Evolutionary conservation across 2,888 invertebrate genomes (phyloP).

Genomic region (Mesorhabditis belari): DNA sequence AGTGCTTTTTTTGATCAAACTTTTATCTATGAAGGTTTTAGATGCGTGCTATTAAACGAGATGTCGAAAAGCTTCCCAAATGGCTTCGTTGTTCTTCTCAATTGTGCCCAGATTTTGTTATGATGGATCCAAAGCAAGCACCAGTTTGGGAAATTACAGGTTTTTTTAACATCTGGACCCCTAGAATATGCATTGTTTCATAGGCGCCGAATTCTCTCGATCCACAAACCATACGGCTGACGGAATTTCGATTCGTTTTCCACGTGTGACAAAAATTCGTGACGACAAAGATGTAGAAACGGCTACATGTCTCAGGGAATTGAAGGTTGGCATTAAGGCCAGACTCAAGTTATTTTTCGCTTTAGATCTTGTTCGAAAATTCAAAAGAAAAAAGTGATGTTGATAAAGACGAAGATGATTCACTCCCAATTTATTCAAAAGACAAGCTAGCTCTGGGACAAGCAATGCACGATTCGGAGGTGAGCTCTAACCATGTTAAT

Average conservation of each 20-base stretch:
- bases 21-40: too few relatives aligned
- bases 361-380: too few relatives aligned
- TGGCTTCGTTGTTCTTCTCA: constrained; percentile 78
- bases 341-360: too few relatives aligned
- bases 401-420: too few relatives aligned
- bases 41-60: constrained; percentile 51
- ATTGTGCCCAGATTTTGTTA: constrained; percentile 82
- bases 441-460: too few relatives aligned
- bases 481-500: too few relatives aligned
- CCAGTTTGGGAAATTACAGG: constrained; percentile 88
- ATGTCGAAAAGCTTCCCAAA: constrained; percentile 66
- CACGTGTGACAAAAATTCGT: constrained; percentile 70
- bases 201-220: constrained; percentile 63
- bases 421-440: too few relatives aligned
- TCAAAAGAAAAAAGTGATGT: too few relatives aligned
- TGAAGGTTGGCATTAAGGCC: too few relatives aligned
- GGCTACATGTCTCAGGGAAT: constrained; percentile 73
- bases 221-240: constrained; percentile 75
- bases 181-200: neutral
- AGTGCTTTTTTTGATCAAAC: too few relatives aligned
- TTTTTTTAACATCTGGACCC: neutral
- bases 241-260: constrained; percentile 84
- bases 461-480: too few relatives aligned
- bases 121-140: constrained; percentile 72
- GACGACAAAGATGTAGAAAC: constrained; percentile 77